phyloP scores from a whole-genome alignment of 2,888 invertebrate species.

The Leptogaster cylindrica region DNA sequence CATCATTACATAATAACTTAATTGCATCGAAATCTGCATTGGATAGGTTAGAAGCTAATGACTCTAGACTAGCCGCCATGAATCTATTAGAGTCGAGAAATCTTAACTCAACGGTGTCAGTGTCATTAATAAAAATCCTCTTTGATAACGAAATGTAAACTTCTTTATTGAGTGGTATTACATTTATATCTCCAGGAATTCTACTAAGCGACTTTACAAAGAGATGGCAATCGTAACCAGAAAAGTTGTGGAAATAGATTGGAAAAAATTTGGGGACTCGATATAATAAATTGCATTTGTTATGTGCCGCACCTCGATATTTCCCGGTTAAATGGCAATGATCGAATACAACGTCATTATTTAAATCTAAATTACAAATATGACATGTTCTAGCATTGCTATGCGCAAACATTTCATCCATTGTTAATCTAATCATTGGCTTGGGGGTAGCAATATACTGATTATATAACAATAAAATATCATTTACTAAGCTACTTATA shows the following conservation, averaged over 20 bases:
- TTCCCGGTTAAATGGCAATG: slow-evolving; percentile 48
- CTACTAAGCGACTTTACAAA: slow-evolving; percentile 50
- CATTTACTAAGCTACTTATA: slow-evolving; percentile 6
- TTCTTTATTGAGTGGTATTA: slow-evolving; percentile 50
- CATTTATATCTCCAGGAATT: slow-evolving; percentile 45
- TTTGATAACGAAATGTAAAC: slow-evolving; percentile 54
- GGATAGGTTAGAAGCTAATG: slow-evolving; percentile 5
- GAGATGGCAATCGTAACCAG: slow-evolving; percentile 53
- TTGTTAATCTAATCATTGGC: neutral
- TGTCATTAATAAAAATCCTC: slow-evolving; percentile 43
- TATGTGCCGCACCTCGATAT: slow-evolving; percentile 50
- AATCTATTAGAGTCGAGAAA: slow-evolving; percentile 42
- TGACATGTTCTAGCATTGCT: slow-evolving; percentile 18
- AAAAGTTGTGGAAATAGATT: slow-evolving; percentile 50
- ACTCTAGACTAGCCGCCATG: slow-evolving; percentile 31
- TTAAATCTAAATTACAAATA: neutral
- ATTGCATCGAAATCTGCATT: neutral
- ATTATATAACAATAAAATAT: slow-evolving; percentile 2
- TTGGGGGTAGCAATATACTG: neutral
- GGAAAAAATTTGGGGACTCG: slow-evolving; percentile 47
- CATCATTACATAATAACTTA: neutral
- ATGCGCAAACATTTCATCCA: neutral
- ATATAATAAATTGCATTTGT: slow-evolving; percentile 49
- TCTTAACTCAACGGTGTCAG: slow-evolving; percentile 40
- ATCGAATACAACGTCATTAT: slow-evolving; percentile 8